Conservation (phyloP, 2,797 vertebrate species). For the Erpetoichthys calabaricus region DNA sequence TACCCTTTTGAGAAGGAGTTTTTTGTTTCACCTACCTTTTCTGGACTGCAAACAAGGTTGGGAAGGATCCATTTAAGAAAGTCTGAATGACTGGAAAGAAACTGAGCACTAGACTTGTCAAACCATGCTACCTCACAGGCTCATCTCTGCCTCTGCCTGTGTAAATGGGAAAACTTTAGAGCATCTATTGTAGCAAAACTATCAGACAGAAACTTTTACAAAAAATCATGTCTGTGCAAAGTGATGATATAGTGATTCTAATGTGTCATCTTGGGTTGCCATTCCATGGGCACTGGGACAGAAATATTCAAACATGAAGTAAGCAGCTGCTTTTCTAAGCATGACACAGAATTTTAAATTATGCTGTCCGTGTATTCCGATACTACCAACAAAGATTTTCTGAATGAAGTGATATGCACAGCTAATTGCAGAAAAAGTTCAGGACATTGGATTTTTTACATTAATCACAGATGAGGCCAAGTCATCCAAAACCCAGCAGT, state of each 20-base stretch:
- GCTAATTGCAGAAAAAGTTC: slow-evolving; percentile 2
- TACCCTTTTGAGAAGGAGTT: no score
- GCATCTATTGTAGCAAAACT: slow-evolving; percentile 2
- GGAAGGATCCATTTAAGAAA: slow-evolving; percentile 4
- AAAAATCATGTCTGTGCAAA: slow-evolving; percentile 9
- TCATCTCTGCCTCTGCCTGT: no score
- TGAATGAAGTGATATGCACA: slow-evolving; percentile 2
- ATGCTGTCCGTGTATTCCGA: slow-evolving; percentile 9
- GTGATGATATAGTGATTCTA: slow-evolving; percentile 7
- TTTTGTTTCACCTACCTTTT: no score
- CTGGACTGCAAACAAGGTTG: no score
- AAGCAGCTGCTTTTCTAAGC: slow-evolving; percentile 3
- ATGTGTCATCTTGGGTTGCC: slow-evolving; percentile 9
- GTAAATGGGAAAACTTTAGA: no score
- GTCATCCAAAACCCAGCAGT: slow-evolving; percentile 10
- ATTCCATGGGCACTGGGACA: slow-evolving; percentile 7
- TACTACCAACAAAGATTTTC: slow-evolving; percentile 5
- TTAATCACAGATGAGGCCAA: slow-evolving; percentile 12
- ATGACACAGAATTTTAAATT: slow-evolving; percentile 8
- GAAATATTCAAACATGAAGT: background rate
- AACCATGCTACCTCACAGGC: slow-evolving; percentile 4
- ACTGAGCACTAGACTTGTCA: slow-evolving; percentile 6
- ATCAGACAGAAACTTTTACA: slow-evolving; percentile 7
- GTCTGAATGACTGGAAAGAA: slow-evolving; percentile 9
- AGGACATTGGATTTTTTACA: slow-evolving; percentile 8